Evolutionary conservation across 2,888 invertebrate genomes (phyloP).

Genomic region (Sphaeridia pumilis): DNA sequence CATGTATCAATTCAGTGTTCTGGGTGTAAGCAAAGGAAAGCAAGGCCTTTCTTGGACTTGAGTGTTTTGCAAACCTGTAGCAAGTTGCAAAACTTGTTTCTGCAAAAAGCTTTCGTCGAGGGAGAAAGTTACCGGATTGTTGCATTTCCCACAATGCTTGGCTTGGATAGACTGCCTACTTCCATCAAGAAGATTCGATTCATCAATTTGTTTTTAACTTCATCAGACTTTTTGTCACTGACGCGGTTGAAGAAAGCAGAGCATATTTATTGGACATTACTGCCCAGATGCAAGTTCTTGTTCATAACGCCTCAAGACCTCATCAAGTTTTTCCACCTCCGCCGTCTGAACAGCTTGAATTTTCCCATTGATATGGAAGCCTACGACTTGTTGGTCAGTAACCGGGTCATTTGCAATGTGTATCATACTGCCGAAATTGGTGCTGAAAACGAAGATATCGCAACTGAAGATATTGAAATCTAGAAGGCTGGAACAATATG

Average conservation of each 20-base stretch:
- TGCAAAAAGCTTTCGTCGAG: neutral
- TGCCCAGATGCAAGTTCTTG: neutral
- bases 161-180: neutral
- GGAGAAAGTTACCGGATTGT: constrained; percentile 2
- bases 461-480: neutral
- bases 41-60: neutral
- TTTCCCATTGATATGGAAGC: constrained; percentile 7
- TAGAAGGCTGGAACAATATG: neutral
- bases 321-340: neutral
- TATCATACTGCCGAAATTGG: constrained; percentile 1
- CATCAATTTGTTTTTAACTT: neutral
- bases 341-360: neutral
- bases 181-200: neutral
- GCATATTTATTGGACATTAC: constrained; percentile 4
- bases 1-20: neutral
- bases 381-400: neutral
- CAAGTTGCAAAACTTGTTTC: neutral
- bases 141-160: neutral
- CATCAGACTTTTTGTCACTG: neutral
- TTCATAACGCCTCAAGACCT: neutral
- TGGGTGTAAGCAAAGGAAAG: constrained; percentile 2
- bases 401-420: constrained; percentile 1
- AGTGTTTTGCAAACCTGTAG: neutral
- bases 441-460: neutral
- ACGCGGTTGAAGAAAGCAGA: neutral